A percentile compares a stretch with the other conserved stretches of the same genome.
Conservation (phyloP, 2,888 invertebrate genomes). For the Hedya salicella region DNA sequence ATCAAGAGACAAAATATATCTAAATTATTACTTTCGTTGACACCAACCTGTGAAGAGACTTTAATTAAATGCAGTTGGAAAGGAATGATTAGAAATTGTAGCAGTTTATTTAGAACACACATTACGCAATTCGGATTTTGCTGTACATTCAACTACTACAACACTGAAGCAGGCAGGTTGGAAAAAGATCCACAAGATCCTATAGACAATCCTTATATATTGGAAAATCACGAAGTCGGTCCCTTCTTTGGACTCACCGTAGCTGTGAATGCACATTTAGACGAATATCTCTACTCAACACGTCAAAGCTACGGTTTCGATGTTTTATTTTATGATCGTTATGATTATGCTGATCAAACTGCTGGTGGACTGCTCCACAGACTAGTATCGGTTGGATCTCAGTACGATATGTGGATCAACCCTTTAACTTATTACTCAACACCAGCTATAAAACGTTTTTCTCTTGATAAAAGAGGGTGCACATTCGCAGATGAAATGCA, state of each 20-base stretch:
- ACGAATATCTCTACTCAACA: constrained; percentile 39
- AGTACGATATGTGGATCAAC: constrained; percentile 22
- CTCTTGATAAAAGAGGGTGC: constrained; percentile 63
- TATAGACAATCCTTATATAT: constrained; percentile 9
- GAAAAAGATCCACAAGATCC: constrained; percentile 23
- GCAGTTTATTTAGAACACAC: constrained; percentile 22
- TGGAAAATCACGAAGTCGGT: constrained; percentile 7
- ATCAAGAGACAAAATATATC: constrained; percentile 21
- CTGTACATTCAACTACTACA: constrained; percentile 38
- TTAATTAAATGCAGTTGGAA: constrained; percentile 34
- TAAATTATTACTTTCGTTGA: constrained; percentile 23
- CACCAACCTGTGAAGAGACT: constrained; percentile 35
- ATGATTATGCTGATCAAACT: constrained; percentile 41
- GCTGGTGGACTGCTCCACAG: constrained; percentile 39
- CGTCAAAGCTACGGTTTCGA: constrained; percentile 34
- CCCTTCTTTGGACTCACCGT: constrained; percentile 11
- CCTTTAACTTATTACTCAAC: constrained; percentile 35
- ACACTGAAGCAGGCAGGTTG: constrained; percentile 39
- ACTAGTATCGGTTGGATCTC: constrained; percentile 17
- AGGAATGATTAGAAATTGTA: constrained; percentile 12
- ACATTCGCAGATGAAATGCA: constrained; percentile 67
- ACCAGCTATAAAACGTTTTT: constrained; percentile 16
- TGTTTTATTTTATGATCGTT: constrained; percentile 34
- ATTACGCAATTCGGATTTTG: constrained; percentile 37
- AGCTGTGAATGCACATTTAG: constrained; percentile 27